Conservation (phyloP, 2,888 invertebrate species). For the Amaurobius ferox region DNA sequence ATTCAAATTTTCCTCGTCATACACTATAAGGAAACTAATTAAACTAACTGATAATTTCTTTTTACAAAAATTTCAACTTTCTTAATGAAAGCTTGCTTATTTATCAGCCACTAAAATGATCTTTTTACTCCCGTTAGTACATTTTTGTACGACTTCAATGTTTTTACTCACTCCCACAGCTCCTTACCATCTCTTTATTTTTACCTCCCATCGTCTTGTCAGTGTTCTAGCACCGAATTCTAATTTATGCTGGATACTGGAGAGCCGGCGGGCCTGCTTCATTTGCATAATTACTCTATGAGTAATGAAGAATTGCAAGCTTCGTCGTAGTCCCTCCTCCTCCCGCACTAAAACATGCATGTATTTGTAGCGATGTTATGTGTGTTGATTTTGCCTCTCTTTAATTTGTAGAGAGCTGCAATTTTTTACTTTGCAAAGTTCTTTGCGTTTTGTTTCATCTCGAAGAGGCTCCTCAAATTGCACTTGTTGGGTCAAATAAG, state of each 20-base stretch:
- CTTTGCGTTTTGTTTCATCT: no score
- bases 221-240: neutral
- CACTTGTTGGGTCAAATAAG: neutral
- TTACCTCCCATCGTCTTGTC: neutral
- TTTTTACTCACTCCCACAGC: neutral
- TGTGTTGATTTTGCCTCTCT: no score
- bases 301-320: neutral
- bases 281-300: conserved; percentile 7
- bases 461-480: neutral
- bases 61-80: no score
- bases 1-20: no score
- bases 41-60: no score
- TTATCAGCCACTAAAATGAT: no score
- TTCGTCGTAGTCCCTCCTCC: neutral
- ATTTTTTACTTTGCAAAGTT: no score
- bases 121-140: neutral
- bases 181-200: neutral
- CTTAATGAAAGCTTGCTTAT: no score
- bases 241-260: neutral
- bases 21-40: no score
- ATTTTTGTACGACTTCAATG: neutral
- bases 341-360: no score
- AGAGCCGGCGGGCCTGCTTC: neutral
- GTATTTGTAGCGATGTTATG: no score
- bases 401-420: no score